Percentiles rank a stretch among this genome's conserved stretches.
Conservation (phyloP, 23 tunicate species). For the Styela clava region DNA sequence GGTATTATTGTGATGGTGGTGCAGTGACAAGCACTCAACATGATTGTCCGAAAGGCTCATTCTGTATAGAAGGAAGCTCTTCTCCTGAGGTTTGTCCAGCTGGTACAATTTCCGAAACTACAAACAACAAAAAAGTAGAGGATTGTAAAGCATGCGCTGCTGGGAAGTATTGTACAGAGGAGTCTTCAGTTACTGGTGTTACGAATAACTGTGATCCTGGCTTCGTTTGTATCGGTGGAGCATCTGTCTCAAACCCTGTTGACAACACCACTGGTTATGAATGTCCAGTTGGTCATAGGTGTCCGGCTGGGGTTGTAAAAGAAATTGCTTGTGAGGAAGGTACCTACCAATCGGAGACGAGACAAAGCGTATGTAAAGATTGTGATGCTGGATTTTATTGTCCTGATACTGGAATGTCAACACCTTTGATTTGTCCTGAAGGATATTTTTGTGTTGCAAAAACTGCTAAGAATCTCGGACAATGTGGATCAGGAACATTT, state of each 20-base stretch:
- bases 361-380: constrained; percentile 36
- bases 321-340: constrained; percentile 32
- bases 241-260: constrained; percentile 59
- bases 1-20: constrained; percentile 71
- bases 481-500: constrained; percentile 64
- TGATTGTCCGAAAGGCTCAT: constrained; percentile 53
- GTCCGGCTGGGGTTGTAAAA: constrained; percentile 37
- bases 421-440: constrained; percentile 49
- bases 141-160: constrained; percentile 55
- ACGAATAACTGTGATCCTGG: constrained; percentile 44
- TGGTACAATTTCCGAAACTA: constrained; percentile 43
- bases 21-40: constrained; percentile 35
- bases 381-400: constrained; percentile 75
- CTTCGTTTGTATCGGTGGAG: constrained; percentile 74
- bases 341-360: constrained; percentile 46
- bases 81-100: constrained; percentile 54
- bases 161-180: constrained; percentile 63
- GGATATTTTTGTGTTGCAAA: constrained; percentile 65
- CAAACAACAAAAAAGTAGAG: constrained; percentile 14
- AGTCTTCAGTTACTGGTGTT: constrained; percentile 28
- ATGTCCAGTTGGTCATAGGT: constrained; percentile 71
- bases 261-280: constrained; percentile 50
- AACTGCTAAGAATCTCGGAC: background rate
- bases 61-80: constrained; percentile 55
- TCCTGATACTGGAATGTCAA: constrained; percentile 34